phyloP scores from a whole-genome alignment of 2,113 vertebrate genomes.

The Mugil cephalus region DNA sequence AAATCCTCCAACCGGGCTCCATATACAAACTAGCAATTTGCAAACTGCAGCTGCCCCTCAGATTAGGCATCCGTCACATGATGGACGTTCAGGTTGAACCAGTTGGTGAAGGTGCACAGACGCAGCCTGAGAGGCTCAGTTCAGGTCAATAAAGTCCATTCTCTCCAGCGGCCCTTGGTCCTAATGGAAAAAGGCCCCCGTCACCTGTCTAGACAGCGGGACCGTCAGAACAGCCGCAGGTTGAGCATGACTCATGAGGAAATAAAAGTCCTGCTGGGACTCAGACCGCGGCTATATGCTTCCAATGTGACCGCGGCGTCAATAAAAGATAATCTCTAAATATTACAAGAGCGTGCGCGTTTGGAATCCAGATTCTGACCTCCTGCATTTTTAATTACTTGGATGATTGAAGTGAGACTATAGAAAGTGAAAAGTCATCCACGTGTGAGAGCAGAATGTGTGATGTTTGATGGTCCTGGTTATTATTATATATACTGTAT shows the following conservation, averaged over 20 bases:
- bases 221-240: constrained; percentile 42
- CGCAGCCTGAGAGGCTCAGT: constrained; percentile 25
- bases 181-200: constrained; percentile 40
- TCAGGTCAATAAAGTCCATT: constrained; percentile 34
- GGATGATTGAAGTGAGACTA: constrained; percentile 6
- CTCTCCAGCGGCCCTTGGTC: constrained; percentile 10
- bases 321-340: constrained; percentile 23
- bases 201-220: constrained; percentile 54
- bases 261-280: constrained; percentile 48
- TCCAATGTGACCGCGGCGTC: constrained; percentile 23
- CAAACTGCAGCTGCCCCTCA: constrained; percentile 32
- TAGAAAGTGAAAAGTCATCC: constrained; percentile 6
- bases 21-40: constrained; percentile 15
- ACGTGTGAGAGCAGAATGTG: constrained; percentile 10
- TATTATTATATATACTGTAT: neutral
- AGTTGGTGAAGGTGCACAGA: constrained; percentile 30
- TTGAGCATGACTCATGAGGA: constrained; percentile 43
- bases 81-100: constrained; percentile 17
- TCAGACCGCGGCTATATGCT: constrained; percentile 16
- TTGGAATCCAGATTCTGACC: constrained; percentile 10
- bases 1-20: constrained; percentile 35
- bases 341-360: constrained; percentile 24
- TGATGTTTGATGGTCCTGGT: neutral
- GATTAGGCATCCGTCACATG: constrained; percentile 25
- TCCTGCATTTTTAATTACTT: constrained; percentile 31